Base-by-base conservation (phyloP, 2,113 vertebrate genomes). In the Notarius quadriscutis region DNA sequence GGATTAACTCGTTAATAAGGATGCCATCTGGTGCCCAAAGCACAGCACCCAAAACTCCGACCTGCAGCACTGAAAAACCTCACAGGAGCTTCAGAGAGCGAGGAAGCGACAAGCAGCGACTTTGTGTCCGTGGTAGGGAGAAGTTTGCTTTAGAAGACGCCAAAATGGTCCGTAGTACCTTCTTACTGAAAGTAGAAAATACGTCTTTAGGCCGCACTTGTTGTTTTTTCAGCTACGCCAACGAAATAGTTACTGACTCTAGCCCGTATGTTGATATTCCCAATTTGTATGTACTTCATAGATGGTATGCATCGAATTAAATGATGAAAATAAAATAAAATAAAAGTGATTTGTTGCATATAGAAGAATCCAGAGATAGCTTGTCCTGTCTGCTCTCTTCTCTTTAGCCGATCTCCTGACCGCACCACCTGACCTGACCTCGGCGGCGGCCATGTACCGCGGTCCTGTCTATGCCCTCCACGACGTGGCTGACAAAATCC, bases 401-500 rank as follows among this genome's bases (percentile, higher is more conserved):
- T 30, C 50, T 82, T 83, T 77, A 94, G 92, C 96, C 93, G 97
- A 99, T 92, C 97, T 99, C 51, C 95, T 99, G 81, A 96, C 96
- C 0, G 97, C 97, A 0, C 97, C 98, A 27, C 98, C 98, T 69
- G 97, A 99, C 90, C 95, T 99, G 89, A 99, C 98, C 1, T 98
- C 97, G 12, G 97, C 98, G 0, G 97, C 98, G 7, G 98, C 98
- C 91, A 96, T 99, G 97, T 99, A 99, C 92, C 95, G 98, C 7
- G 97, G 98, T 7, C 98, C 97, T 0, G 97, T 99, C 83, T 99
- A 99, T 0, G 98, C 98, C 62, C 95, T 99, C 88, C 98, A 99
- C 2, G 98, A 99, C 0, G 97, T 98, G 90, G 97, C 97, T 0
- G 98, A 99, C 93, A 99, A 99, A 94, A 99, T 99, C 91, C 97